Evolutionary conservation across 2,113 vertebrate genomes (phyloP).

Genomic region (Gymnarchus niloticus): DNA sequence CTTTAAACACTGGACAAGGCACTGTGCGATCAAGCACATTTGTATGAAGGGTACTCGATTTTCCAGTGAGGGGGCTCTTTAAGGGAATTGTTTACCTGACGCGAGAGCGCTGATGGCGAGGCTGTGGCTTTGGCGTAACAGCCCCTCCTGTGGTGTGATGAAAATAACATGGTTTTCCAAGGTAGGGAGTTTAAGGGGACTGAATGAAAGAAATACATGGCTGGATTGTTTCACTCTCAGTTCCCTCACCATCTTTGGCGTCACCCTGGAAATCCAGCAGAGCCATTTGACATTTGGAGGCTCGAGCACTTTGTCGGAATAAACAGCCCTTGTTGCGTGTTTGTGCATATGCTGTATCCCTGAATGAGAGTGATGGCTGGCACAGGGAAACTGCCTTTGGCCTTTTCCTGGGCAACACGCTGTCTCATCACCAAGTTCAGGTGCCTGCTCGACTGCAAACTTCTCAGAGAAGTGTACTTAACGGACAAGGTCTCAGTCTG

Average conservation of each 20-base stretch:
- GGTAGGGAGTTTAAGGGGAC: not conserved
- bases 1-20: not conserved
- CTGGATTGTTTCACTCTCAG: not conserved
- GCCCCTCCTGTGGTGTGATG: slow-evolving; percentile 17
- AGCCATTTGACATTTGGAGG: not conserved
- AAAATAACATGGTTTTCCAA: not conserved
- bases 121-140: no score
- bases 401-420: slow-evolving; percentile 32
- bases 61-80: not conserved
- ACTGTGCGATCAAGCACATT: not conserved
- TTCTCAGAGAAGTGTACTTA: not conserved
- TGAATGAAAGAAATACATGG: not conserved
- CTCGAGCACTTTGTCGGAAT: not conserved
- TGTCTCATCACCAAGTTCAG: slow-evolving; percentile 22
- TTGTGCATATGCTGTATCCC: not conserved
- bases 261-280: not conserved
- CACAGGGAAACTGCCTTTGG: slow-evolving; percentile 27
- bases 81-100: slow-evolving; percentile 16
- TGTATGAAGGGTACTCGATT: not conserved
- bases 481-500: not conserved
- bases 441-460: slow-evolving; percentile 25
- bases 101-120: no score
- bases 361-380: not conserved
- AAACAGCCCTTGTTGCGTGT: not conserved
- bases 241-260: not conserved